Conservation (phyloP, 1,140 invertebrate species). For the Bombus breviceps region DNA sequence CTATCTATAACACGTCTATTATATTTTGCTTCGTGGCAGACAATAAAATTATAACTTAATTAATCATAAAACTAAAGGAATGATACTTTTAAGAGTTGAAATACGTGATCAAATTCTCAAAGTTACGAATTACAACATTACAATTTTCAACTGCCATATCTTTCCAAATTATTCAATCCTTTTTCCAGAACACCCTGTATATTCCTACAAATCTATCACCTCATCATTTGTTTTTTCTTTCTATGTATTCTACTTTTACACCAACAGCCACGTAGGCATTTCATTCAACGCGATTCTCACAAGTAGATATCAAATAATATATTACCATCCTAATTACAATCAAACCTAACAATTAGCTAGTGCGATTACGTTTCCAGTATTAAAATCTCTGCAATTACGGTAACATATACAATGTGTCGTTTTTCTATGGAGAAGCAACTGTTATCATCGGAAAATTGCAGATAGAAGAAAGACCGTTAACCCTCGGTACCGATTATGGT, state of each 20-base stretch:
- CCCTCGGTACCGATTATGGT: neutral
- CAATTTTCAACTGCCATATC: too few relatives aligned
- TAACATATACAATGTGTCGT: neutral
- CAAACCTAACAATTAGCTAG: neutral
- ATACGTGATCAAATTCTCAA: neutral
- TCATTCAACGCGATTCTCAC: neutral
- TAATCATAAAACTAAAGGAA: too few relatives aligned
- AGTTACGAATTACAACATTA: too few relatives aligned
- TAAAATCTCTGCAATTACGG: neutral
- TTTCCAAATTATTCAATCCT: neutral
- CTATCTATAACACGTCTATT: too few relatives aligned
- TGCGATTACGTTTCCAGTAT: too few relatives aligned
- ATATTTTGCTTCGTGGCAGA: too few relatives aligned
- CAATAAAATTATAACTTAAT: too few relatives aligned
- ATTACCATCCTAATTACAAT: neutral
- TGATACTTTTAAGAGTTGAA: neutral
- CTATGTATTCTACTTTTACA: neutral
- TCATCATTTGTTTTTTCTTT: neutral
- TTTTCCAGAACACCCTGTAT: neutral
- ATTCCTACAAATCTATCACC: neutral
- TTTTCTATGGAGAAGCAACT: conserved; percentile 1
- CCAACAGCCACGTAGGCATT: too few relatives aligned
- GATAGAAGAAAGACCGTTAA: conserved; percentile 43
- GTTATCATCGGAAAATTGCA: conserved; percentile 36
- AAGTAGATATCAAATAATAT: neutral